These are phyloP conservation scores for Arbacia lixula DNA, from an alignment of 53 echinoderm and acorn worm genomes.

Conservation along the genomic window DNA sequence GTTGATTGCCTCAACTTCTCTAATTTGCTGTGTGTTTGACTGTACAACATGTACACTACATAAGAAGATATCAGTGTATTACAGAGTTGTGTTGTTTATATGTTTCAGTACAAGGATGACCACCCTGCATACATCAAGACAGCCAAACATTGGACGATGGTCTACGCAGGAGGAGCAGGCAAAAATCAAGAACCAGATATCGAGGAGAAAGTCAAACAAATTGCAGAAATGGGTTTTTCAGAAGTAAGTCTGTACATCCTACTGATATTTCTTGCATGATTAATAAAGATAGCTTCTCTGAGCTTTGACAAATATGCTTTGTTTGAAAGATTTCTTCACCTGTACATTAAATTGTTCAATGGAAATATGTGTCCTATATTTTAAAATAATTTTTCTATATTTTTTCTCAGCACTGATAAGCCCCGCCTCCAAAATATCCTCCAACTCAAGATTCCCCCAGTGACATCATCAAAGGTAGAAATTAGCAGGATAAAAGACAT, in stretches of 20 bases:
- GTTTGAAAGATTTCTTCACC: not conserved
- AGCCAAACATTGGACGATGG: constrained; percentile 89
- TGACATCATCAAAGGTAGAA: no score
- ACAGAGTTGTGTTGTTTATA: no score
- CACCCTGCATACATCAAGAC: constrained; percentile 77
- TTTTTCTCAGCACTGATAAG: no score
- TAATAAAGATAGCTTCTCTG: not conserved
- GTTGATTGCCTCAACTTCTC: no score
- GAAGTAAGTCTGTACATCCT: constrained; percentile 87
- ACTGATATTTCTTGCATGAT: not conserved
- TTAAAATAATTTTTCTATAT: no score
- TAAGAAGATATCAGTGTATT: no score
- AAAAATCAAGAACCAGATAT: constrained; percentile 58
- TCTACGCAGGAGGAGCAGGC: constrained; percentile 72
- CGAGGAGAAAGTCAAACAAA: constrained; percentile 80
- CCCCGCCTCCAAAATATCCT: no score
- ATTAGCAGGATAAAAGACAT: no score
- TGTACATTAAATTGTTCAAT: not conserved
- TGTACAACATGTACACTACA: no score
- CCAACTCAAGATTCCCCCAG: no score
- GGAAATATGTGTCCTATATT: no score
- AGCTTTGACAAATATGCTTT: not conserved
- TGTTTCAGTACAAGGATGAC: constrained; percentile 90
- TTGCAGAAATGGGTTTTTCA: constrained; percentile 94
- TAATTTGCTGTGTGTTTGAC: no score